These are phyloP conservation scores for Apodemia duryi DNA, from an alignment of 2,888 invertebrate species.

Conservation along the genomic window DNA sequence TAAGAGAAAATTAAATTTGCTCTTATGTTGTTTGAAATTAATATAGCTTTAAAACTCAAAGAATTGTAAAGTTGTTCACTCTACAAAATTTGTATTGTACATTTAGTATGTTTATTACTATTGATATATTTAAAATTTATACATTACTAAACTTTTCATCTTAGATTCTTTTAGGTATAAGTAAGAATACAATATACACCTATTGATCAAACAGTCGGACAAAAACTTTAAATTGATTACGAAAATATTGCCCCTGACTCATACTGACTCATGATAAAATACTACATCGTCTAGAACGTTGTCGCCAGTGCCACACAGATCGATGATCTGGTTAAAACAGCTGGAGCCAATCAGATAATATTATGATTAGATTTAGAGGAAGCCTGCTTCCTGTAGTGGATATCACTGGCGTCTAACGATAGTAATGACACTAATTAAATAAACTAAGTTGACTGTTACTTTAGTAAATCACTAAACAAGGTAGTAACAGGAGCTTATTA, in stretches of 20 bases:
- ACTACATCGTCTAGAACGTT: too few relatives aligned
- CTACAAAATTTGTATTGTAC: background rate
- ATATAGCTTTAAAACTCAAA: too few relatives aligned
- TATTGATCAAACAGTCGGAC: too few relatives aligned
- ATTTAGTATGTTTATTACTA: background rate
- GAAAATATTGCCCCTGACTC: background rate
- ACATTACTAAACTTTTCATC: too few relatives aligned
- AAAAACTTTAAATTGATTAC: too few relatives aligned
- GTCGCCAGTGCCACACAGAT: background rate
- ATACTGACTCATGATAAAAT: background rate
- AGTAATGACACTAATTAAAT: background rate
- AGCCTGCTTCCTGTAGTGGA: background rate
- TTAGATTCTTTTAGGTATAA: too few relatives aligned
- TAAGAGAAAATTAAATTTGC: too few relatives aligned
- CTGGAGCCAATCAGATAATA: background rate
- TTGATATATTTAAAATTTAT: background rate
- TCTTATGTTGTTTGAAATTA: too few relatives aligned
- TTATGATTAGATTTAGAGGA: background rate
- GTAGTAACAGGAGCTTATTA: slow-evolving; percentile 36
- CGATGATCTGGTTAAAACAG: background rate
- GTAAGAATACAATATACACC: too few relatives aligned
- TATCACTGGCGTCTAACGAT: background rate
- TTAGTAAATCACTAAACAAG: background rate
- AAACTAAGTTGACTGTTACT: background rate
- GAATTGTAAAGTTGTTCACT: too few relatives aligned